These are phyloP conservation scores for Atractosteus spatula DNA, from an alignment of 2,113 vertebrate genomes.

Conservation along the genomic window DNA sequence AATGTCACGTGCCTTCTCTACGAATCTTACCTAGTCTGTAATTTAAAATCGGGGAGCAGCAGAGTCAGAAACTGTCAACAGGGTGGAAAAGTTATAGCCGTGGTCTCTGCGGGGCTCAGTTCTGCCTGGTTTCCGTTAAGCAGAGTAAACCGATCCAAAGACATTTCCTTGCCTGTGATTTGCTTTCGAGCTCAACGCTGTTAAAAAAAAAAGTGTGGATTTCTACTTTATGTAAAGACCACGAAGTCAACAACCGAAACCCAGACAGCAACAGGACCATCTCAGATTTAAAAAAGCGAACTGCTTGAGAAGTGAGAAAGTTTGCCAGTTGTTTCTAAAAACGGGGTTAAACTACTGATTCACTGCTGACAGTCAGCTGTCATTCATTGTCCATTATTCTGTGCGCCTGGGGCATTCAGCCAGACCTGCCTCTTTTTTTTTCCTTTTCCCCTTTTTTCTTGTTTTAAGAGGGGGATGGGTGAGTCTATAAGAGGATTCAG, in stretches of 20 bases:
- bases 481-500: constrained; percentile 74
- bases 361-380: constrained; percentile 74
- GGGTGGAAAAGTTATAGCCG: constrained; percentile 5
- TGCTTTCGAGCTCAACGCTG: constrained; percentile 3
- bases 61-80: constrained; percentile 14
- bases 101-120: constrained; percentile 32
- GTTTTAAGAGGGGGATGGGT: constrained; percentile 68
- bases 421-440: constrained; percentile 61
- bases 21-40: background rate
- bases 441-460: constrained; percentile 50
- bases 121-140: constrained; percentile 37
- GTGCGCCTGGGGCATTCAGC: constrained; percentile 70
- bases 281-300: background rate
- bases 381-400: constrained; percentile 74
- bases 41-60: background rate
- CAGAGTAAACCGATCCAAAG: constrained; percentile 4
- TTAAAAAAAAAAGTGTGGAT: background rate
- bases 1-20: background rate
- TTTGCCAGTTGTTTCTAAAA: background rate
- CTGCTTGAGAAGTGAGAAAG: background rate
- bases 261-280: background rate
- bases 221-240: background rate
- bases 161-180: constrained; percentile 8
- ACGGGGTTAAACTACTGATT: background rate
- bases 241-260: constrained; percentile 17